Percentiles rank a stretch among this genome's conserved stretches.
phyloP scores from a whole-genome alignment of 2,113 vertebrate genomes.

The Oncorhynchus clarkii region DNA sequence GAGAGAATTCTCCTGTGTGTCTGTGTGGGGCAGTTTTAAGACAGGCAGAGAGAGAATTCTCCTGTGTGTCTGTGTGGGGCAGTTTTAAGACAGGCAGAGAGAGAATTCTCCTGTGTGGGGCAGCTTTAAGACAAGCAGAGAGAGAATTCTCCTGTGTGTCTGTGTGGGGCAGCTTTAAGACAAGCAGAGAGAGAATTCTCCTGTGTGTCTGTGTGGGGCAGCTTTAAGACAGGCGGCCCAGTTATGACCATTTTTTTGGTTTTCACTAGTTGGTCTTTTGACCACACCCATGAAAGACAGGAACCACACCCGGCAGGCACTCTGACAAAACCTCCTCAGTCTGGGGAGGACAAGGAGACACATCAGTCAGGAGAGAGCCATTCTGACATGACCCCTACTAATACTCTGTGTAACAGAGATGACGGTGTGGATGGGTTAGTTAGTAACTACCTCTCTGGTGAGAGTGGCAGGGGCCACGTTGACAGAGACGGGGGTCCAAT shows the following conservation, averaged over 20 bases:
- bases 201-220: conserved; percentile 8
- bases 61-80: too few relatives aligned
- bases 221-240: background rate
- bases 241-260: too few relatives aligned
- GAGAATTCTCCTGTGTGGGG: too few relatives aligned
- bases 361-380: background rate
- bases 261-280: too few relatives aligned
- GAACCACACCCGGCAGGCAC: conserved; percentile 68
- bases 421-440: conserved; percentile 5
- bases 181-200: background rate
- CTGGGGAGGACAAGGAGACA: conserved; percentile 51
- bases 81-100: too few relatives aligned
- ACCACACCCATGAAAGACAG: conserved; percentile 75
- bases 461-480: conserved; percentile 91
- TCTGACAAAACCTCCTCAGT: conserved; percentile 81
- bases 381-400: background rate
- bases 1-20: too few relatives aligned
- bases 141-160: too few relatives aligned
- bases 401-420: background rate
- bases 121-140: too few relatives aligned
- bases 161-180: too few relatives aligned
- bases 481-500: conserved; percentile 86
- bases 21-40: too few relatives aligned
- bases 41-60: too few relatives aligned
- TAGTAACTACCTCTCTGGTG: conserved; percentile 69